Base-by-base conservation (phyloP, 2,113 vertebrate species). In the Rhea americana region DNA sequence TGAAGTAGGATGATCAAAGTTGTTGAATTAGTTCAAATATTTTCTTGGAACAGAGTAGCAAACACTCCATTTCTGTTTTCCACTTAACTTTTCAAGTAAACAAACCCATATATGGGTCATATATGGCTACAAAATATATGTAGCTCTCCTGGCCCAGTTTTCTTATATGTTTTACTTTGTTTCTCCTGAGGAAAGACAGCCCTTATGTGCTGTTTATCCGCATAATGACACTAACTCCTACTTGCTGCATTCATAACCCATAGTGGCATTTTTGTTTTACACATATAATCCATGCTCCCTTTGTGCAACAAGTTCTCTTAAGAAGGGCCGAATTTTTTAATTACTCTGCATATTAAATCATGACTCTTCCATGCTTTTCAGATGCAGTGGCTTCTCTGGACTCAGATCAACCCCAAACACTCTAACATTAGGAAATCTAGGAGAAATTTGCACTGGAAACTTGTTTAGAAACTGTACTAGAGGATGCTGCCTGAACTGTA, bases 131-230 rank as follows among this genome's bases (percentile, higher is more conserved):
- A 82, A 62, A 75, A 67, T 21, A 79, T 78, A 80, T 14, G 43
- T 59, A 58, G 45, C 41, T 47, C 11, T 63, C 50, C 79, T 47
- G 41, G 37, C 13, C 53, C 66, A 76, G 35, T 35, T 4, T 65
- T 30, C 45, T 39, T 41, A 71, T 51, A 0, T 28, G 15, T 0
- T 53, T 65, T 35, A 9, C 12, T 37, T 80, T 67, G 56, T 43
- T 22, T 21, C 5, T 24, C 50, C 70, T 0, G 0, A 47, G 82
- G 9, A 43, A 67, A n/a, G 28, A 2, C 0, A 0, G 63, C 39
- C 61, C 8, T 13, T 15, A 0, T 0, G 37, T 25, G 50, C 66
- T 28, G 24, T 2, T 45, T 18, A 6, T 51, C 72, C 25, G 2
- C 48, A 3, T 0, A 0, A 30, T 37, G 70, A 21, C 28, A 0